Conservation (phyloP, 1,140 invertebrate species). For the Meloidogyne exigua region DNA sequence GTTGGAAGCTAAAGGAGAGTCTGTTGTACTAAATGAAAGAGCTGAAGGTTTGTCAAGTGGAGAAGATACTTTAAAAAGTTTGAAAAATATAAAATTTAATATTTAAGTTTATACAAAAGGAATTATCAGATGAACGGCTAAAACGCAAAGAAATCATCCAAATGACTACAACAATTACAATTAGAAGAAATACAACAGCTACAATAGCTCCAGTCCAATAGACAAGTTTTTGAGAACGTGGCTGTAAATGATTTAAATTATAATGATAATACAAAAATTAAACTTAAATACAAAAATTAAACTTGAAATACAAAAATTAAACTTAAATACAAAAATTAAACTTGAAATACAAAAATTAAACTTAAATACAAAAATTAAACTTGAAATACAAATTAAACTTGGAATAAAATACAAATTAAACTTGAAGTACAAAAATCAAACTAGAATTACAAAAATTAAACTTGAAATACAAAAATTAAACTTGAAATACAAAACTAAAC, state of each 20-base stretch:
- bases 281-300: background rate
- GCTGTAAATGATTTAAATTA: constrained; percentile 27
- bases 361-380: background rate
- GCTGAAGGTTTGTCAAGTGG: constrained; percentile 40
- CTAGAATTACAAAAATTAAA: background rate
- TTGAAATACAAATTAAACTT: background rate
- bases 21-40: constrained; percentile 5
- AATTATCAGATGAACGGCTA: constrained; percentile 35
- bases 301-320: background rate
- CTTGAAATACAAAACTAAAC: background rate
- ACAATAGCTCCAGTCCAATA: constrained; percentile 33
- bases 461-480: background rate
- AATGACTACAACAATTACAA: constrained; percentile 55
- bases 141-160: constrained; percentile 56
- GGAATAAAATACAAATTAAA: background rate
- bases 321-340: background rate
- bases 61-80: no score
- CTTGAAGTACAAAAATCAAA: background rate
- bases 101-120: constrained; percentile 30
- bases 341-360: background rate
- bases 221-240: constrained; percentile 41
- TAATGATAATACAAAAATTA: background rate
- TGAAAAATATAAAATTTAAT: background rate
- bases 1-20: constrained; percentile 49
- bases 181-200: constrained; percentile 43